Percentiles rank a stretch among this genome's conserved stretches.
These are phyloP conservation scores for Cephonodes hylas DNA, from an alignment of 2,888 invertebrate genomes.

Conservation along the genomic window DNA sequence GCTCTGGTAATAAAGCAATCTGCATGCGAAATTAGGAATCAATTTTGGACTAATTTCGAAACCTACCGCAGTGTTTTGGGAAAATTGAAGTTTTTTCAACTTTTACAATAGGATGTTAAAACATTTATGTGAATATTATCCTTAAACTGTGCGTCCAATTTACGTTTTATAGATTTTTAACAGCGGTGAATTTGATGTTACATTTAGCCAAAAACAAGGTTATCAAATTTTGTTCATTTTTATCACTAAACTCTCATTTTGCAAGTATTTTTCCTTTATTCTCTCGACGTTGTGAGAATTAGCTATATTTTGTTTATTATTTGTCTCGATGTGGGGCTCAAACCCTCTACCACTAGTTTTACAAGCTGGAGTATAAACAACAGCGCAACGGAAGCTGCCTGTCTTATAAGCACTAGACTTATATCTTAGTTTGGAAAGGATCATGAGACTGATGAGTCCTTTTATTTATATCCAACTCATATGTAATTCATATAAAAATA, in stretches of 20 bases:
- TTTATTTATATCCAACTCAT: no score
- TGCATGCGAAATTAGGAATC: conserved; percentile 2
- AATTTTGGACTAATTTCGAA: not conserved
- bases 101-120: not conserved
- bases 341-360: no score
- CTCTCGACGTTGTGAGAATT: no score
- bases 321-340: no score
- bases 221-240: not conserved
- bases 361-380: no score
- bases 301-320: no score
- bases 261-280: no score
- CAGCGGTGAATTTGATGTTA: not conserved
- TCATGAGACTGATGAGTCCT: no score
- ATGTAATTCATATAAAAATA: not conserved
- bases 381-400: no score
- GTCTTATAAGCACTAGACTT: no score
- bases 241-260: no score
- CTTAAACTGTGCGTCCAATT: not conserved
- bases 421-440: no score
- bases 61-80: conserved; percentile 5
- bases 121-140: not conserved
- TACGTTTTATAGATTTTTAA: not conserved
- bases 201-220: not conserved
- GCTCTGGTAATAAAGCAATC: conserved; percentile 8
- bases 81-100: not conserved